A percentile compares a stretch with the other conserved stretches of the same genome.
These are phyloP conservation scores for Gambelia wislizenii DNA, from an alignment of 2,797 vertebrate genomes.

Conservation along the genomic window DNA sequence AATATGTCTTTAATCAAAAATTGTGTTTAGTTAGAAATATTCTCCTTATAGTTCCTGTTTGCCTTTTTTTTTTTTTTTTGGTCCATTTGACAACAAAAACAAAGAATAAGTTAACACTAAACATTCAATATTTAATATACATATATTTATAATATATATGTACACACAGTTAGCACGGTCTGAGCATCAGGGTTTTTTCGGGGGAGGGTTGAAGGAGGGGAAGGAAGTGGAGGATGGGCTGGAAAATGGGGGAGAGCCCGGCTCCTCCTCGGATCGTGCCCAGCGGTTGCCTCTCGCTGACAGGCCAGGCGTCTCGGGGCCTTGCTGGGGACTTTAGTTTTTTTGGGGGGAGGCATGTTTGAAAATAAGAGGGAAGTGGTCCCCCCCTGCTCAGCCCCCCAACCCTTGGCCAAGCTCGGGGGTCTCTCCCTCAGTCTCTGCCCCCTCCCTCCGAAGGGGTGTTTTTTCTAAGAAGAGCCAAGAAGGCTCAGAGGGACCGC, in stretches of 20 bases:
- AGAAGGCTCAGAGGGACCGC: too few relatives aligned
- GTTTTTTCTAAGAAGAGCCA: too few relatives aligned
- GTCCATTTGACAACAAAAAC: slow-evolving; percentile 45
- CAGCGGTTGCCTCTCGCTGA: too few relatives aligned
- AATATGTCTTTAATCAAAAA: slow-evolving; percentile 4
- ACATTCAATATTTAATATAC: slow-evolving; percentile 79
- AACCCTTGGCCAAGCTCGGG: too few relatives aligned
- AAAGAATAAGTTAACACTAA: slow-evolving; percentile 71
- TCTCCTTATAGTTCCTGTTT: slow-evolving; percentile 7
- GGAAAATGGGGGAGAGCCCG: neutral
- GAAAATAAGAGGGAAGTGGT: too few relatives aligned
- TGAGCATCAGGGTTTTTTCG: slow-evolving; percentile 21
- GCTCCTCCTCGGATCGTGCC: too few relatives aligned
- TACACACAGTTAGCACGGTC: slow-evolving; percentile 85
- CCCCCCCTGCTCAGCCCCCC: too few relatives aligned
- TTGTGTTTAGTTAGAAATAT: neutral
- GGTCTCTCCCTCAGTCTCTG: too few relatives aligned
- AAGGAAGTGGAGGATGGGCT: neutral
- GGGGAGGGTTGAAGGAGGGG: neutral
- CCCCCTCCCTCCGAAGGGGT: too few relatives aligned
- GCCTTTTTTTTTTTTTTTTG: slow-evolving; percentile 11
- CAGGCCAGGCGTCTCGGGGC: too few relatives aligned
- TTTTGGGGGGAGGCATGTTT: too few relatives aligned
- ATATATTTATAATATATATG: slow-evolving; percentile 82
- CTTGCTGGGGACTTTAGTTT: too few relatives aligned